Conservation (phyloP, 2,113 vertebrate genomes). For the Microtus oregoni region DNA sequence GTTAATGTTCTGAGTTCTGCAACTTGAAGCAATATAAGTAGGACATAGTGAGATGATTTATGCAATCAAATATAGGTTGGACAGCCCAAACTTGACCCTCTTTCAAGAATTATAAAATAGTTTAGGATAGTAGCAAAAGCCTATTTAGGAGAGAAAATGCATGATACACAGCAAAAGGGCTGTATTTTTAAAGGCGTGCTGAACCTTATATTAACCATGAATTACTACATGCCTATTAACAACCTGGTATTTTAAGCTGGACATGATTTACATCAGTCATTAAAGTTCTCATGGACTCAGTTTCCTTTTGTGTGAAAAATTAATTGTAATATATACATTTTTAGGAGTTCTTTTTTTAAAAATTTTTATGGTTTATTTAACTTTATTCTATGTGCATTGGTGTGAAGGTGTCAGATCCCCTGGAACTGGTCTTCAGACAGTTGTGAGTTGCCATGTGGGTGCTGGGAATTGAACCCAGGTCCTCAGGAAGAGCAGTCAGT, state of each 20-base stretch:
- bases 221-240: not conserved
- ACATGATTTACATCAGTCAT: not conserved
- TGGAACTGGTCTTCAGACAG: too few relatives aligned
- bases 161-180: slow-evolving; percentile 26
- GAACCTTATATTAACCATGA: not conserved
- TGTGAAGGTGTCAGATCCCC: too few relatives aligned
- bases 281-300: not conserved
- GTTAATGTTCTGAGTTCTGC: slow-evolving; percentile 16
- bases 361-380: too few relatives aligned
- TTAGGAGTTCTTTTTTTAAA: not conserved
- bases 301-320: slow-evolving; percentile 39
- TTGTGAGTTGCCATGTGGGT: too few relatives aligned
- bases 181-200: slow-evolving; percentile 26
- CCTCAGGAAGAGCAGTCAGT: too few relatives aligned
- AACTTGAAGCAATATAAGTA: slow-evolving; percentile 51
- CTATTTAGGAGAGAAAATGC: not conserved
- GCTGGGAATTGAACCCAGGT: too few relatives aligned
- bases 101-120: slow-evolving; percentile 62
- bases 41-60: slow-evolving; percentile 63
- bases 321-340: not conserved
- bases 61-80: slow-evolving; percentile 52
- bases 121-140: slow-evolving; percentile 41
- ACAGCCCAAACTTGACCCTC: slow-evolving; percentile 53
- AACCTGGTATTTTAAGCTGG: not conserved
- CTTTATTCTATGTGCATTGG: too few relatives aligned